Conservation (phyloP, 2,888 invertebrate species). For the Steinernema scapterisci region DNA sequence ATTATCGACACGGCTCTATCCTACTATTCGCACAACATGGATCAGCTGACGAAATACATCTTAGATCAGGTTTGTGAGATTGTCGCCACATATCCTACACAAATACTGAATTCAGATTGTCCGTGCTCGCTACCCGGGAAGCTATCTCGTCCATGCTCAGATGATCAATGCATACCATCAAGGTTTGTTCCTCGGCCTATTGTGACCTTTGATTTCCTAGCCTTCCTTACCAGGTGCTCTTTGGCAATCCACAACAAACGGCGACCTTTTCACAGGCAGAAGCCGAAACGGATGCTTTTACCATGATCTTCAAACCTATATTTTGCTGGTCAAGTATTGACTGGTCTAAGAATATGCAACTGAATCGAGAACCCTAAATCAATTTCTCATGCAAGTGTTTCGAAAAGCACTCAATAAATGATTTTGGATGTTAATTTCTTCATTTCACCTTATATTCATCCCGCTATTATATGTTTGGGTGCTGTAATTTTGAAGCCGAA, state of each 20-base stretch:
- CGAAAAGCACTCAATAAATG: too few relatives aligned
- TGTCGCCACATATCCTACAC: neutral
- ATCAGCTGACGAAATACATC: constrained; percentile 42
- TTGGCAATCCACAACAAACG: constrained; percentile 51
- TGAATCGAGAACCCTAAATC: too few relatives aligned
- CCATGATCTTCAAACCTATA: constrained; percentile 48
- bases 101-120: constrained; percentile 38
- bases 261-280: constrained; percentile 42
- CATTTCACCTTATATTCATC: too few relatives aligned
- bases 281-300: constrained; percentile 41
- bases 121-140: constrained; percentile 40
- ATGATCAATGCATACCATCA: constrained; percentile 45
- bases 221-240: constrained; percentile 33
- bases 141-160: constrained; percentile 52
- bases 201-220: too few relatives aligned
- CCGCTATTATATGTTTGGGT: too few relatives aligned
- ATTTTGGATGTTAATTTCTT: too few relatives aligned
- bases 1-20: constrained; percentile 40
- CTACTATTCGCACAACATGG: constrained; percentile 50
- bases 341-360: neutral
- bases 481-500: too few relatives aligned
- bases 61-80: constrained; percentile 41
- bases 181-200: constrained; percentile 29
- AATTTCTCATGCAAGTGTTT: too few relatives aligned
- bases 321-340: constrained; percentile 44